These are phyloP conservation scores for Miniopterus natalensis DNA, from an alignment of 2,113 vertebrate genomes.

Conservation along the genomic window DNA sequence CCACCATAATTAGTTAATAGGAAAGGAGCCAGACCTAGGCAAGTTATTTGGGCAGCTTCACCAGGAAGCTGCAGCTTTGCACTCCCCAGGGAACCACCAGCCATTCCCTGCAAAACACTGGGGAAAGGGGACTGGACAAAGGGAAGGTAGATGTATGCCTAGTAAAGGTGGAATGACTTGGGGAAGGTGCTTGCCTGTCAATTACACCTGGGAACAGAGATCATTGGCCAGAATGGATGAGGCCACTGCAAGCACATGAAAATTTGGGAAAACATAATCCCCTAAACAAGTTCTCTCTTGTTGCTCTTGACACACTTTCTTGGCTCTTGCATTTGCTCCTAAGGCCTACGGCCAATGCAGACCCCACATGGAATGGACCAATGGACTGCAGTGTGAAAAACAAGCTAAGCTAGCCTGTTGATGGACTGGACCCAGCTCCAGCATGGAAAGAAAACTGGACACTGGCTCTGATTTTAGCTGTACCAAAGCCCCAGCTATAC, in stretches of 20 bases:
- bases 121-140: background rate
- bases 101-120: background rate
- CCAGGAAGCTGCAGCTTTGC: background rate
- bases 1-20: background rate
- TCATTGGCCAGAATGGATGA: background rate
- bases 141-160: background rate
- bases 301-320: no score
- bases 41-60: background rate
- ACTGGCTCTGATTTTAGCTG: background rate
- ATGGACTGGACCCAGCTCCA: background rate
- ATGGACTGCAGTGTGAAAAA: background rate
- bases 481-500: background rate
- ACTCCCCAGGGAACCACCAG: background rate
- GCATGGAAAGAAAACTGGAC: background rate
- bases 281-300: background rate
- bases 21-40: background rate
- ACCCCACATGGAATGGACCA: background rate
- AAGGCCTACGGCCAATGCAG: background rate
- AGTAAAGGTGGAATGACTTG: background rate
- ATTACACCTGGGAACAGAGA: background rate
- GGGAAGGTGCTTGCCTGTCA: background rate
- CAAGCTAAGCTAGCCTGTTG: background rate
- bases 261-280: background rate
- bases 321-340: background rate
- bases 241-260: background rate